These are phyloP conservation scores for Agriopis leucophaearia DNA, from an alignment of 2,888 invertebrate species.

Conservation along the genomic window DNA sequence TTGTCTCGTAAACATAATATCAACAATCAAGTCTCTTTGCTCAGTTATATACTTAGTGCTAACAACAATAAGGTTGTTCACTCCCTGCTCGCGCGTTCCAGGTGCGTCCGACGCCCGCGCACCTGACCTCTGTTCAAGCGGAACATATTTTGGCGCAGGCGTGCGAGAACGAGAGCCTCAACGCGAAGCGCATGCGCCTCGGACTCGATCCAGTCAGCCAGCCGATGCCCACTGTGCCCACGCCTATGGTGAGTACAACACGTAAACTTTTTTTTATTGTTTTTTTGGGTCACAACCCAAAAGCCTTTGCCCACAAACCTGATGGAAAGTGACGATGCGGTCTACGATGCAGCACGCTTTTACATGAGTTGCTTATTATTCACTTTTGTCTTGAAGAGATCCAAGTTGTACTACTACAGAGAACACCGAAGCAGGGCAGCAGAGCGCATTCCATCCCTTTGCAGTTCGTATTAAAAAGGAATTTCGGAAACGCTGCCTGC, in stretches of 20 bases:
- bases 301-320: too few species aligned
- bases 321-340: too few species aligned
- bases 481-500: too few species aligned
- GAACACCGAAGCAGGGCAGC: too few species aligned
- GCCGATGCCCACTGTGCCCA: conserved; percentile 92
- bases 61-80: conserved; percentile 10
- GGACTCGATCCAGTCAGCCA: conserved; percentile 98
- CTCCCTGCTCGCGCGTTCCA: conserved; percentile 64
- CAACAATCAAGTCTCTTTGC: background rate
- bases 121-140: conserved; percentile 98
- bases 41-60: background rate
- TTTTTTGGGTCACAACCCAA: too few species aligned
- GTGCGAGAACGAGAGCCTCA: conserved; percentile 98
- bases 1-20: background rate
- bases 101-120: conserved; percentile 98
- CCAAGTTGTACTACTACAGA: too few species aligned
- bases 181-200: conserved; percentile 98
- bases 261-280: too few species aligned
- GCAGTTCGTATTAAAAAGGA: too few species aligned
- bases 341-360: too few species aligned
- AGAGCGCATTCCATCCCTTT: too few species aligned
- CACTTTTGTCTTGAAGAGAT: too few species aligned
- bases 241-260: conserved; percentile 79
- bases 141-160: conserved; percentile 98
- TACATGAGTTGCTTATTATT: too few species aligned